Evolutionary conservation across 2,888 invertebrate species (phyloP).

Genomic region (Heliconius aoede): DNA sequence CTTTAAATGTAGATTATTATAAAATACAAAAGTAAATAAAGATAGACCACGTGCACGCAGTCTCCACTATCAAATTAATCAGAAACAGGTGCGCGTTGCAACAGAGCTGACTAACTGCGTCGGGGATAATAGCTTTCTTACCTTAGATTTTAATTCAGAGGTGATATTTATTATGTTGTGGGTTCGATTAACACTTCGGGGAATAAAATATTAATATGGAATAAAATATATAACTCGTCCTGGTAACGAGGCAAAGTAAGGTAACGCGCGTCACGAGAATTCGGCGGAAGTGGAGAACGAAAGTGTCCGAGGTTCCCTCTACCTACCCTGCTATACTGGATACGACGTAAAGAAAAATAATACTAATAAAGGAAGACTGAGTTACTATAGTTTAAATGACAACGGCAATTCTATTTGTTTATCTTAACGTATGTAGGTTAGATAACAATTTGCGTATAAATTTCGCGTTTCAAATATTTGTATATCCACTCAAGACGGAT

Average conservation of each 20-base stretch:
- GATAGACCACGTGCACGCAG: constrained; percentile 21
- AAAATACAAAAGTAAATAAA: constrained; percentile 8
- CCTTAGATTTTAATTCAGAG: not conserved
- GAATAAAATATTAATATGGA: too few species aligned
- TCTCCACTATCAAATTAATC: constrained; percentile 17
- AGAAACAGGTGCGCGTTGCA: constrained; percentile 19
- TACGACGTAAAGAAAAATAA: too few species aligned
- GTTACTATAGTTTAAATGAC: not conserved
- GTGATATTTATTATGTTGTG: not conserved
- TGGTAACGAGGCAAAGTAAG: too few species aligned
- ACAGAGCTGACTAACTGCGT: not conserved
- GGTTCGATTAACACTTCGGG: too few species aligned
- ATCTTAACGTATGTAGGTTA: constrained; percentile 5
- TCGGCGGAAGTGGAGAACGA: too few species aligned
- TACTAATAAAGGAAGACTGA: too few species aligned
- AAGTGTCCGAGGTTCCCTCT: too few species aligned
- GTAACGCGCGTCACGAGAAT: too few species aligned
- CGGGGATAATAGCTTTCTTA: not conserved
- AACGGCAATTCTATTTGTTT: not conserved
- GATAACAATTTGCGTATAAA: not conserved
- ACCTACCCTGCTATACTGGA: too few species aligned
- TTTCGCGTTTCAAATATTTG: not conserved
- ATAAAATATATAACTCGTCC: too few species aligned
- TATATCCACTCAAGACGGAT: not conserved
- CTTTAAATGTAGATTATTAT: not conserved